These are phyloP conservation scores for Pseudoatta argentina DNA, from an alignment of 1,140 invertebrate genomes.

Conservation along the genomic window DNA sequence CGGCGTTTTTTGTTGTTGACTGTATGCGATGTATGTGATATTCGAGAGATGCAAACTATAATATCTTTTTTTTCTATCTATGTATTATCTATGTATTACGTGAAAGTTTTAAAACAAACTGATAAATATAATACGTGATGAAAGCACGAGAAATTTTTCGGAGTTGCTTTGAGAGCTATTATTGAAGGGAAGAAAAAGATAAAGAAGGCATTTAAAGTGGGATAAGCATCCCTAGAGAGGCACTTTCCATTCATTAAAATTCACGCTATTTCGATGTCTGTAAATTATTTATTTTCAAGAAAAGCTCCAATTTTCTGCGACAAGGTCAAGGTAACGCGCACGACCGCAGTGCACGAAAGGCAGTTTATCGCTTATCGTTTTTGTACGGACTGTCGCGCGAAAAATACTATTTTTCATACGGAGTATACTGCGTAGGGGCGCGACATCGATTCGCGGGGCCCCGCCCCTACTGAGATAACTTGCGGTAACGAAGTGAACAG, in stretches of 20 bases:
- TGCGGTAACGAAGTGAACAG: background rate
- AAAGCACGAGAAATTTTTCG: background rate
- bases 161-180: background rate
- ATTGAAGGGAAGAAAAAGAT: background rate
- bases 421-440: constrained; percentile 56
- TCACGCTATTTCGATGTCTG: background rate
- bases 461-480: background rate
- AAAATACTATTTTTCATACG: constrained; percentile 18
- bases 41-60: too few relatives aligned
- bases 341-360: background rate
- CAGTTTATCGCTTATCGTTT: background rate
- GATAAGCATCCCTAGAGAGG: background rate
- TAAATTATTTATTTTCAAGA: constrained; percentile 3
- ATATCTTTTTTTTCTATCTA: too few relatives aligned
- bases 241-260: background rate
- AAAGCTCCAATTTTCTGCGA: background rate
- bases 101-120: background rate
- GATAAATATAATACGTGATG: too few relatives aligned
- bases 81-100: too few relatives aligned
- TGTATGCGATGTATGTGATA: background rate
- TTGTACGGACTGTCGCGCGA: constrained; percentile 4
- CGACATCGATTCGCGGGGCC: background rate
- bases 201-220: too few relatives aligned
- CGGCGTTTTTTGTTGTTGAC: background rate
- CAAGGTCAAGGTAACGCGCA: constrained; percentile 66